Conservation (phyloP, 2,113 vertebrate species). For the Chionis minor region DNA sequence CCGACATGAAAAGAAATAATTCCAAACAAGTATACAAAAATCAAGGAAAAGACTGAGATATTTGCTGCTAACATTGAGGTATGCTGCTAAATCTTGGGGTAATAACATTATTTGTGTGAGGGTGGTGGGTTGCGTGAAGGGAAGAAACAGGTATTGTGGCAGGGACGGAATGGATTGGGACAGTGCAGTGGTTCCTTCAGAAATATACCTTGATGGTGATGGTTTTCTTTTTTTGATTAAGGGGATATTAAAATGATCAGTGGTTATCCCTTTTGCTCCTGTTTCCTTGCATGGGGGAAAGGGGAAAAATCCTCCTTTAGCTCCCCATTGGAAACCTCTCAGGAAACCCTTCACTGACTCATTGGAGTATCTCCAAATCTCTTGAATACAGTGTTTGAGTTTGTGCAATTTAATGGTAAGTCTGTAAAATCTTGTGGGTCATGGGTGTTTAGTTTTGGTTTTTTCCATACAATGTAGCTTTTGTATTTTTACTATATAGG, state of each 20-base stretch:
- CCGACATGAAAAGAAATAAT: conserved; percentile 21
- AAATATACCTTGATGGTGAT: not conserved
- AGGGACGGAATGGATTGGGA: not conserved
- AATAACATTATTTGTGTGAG: not conserved
- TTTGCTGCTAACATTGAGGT: not conserved
- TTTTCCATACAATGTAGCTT: not conserved
- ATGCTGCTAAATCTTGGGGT: not conserved
- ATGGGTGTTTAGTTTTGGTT: not conserved
- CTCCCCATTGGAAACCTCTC: not conserved
- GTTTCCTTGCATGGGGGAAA: not conserved
- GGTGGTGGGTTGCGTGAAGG: not conserved
- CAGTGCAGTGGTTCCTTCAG: not conserved
- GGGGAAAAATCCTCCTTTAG: not conserved
- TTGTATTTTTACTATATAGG: not conserved
- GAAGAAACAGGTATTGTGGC: not conserved
- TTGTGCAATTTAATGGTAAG: not conserved
- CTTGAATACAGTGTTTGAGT: not conserved
- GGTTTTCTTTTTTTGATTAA: not conserved
- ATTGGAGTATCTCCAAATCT: not conserved
- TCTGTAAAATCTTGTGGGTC: not conserved
- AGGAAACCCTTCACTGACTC: not conserved
- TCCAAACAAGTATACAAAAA: not conserved
- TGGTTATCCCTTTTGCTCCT: not conserved
- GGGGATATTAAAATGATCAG: not conserved
- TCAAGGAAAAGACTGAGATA: not conserved